phyloP scores from a whole-genome alignment of 1,140 invertebrate species.

The Varroa destructor region DNA sequence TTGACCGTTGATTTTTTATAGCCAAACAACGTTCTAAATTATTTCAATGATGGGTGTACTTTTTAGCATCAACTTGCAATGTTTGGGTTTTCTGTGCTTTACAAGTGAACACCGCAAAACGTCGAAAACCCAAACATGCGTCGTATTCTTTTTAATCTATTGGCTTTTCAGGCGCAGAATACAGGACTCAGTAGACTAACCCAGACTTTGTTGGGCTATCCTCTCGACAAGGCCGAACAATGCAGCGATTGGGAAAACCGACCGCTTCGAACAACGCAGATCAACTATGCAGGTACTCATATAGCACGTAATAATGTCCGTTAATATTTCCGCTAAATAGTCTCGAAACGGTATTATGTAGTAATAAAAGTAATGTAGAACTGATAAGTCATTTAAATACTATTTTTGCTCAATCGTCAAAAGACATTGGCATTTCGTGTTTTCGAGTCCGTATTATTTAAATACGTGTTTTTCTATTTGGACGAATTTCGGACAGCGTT shows the following conservation, averaged over 20 bases:
- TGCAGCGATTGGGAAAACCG: constrained; percentile 73
- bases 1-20: no score
- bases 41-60: no score
- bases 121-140: background rate
- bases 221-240: constrained; percentile 63
- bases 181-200: constrained; percentile 55
- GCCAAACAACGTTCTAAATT: no score
- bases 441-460: background rate
- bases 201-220: constrained; percentile 54
- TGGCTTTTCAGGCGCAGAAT: constrained; percentile 29
- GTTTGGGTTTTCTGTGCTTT: no score
- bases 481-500: background rate
- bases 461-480: no score
- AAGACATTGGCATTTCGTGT: background rate
- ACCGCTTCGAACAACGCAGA: constrained; percentile 58
- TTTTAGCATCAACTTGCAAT: no score
- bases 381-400: background rate
- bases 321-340: no score
- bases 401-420: background rate
- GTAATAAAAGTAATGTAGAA: background rate
- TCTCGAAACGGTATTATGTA: no score
- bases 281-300: constrained; percentile 56
- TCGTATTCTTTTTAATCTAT: constrained; percentile 23
- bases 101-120: no score
- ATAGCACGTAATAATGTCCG: background rate